Base-by-base conservation (phyloP, 2,888 invertebrate genomes). In the Melieria picta region DNA sequence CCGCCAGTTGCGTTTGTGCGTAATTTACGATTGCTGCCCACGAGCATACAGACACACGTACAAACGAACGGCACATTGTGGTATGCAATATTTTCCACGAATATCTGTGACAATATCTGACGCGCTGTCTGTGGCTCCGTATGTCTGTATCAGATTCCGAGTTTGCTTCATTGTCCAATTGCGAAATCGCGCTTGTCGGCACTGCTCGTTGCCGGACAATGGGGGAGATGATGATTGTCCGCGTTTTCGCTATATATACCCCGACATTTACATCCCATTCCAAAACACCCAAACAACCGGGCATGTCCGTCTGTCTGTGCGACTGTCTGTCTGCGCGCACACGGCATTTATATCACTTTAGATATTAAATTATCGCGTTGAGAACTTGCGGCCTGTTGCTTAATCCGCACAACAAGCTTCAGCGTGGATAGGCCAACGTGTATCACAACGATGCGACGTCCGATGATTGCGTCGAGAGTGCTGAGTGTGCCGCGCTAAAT, bases 311-410 rank as follows among this genome's bases (percentile, higher is more conserved):
- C 11, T 58, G 58, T 30, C 30, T 30, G 30, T 52, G 60, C 10
- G 52, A 30, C 60, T 16, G 60, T 52, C 11, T 61, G 50, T n/a
- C 7, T 52, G 60, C 16, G 57, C 67, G 60, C 4, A 13, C 13
- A 10, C 13, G 57, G 11, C 16, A 60, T 45, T 55, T 65, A 65
- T 69, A 72, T 72, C 60, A 65, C n/a, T 69, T 68, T 68, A 68
- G 64, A 60, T 65, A 72, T 72, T 69, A 42, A 72, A 72, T 69
- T 50, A 66, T 30, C 30, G 30, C 30, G 30, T 30, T 30, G 30
- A 30, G 30, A 30, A 30, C 30, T 30, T 3, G 30, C 30, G 30
- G 30, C 30, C 3, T 30, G 30, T 30, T 30, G 30, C 61, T 67
- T 67, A 67, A 67, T 67, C 67, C 46, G 52, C 60, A 11, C 61